Evolutionary conservation across 1,140 invertebrate species (phyloP), one percentile per base, ranked within the genome.

Genomic region (Trialeurodes vaporariorum): DNA sequence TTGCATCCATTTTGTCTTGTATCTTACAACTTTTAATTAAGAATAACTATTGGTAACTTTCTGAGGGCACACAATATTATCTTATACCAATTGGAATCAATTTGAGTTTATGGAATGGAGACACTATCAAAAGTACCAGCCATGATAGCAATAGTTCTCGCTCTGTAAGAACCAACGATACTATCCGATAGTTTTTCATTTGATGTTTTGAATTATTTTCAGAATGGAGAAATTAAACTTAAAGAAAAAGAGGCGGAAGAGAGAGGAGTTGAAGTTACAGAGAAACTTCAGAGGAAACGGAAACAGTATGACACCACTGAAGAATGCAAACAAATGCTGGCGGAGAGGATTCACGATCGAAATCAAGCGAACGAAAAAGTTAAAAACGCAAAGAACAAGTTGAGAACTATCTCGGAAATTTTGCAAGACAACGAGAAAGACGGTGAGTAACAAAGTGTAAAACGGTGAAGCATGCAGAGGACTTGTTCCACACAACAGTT

Each of bases 191-290:
- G 34, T 5, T 49, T 9, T 49, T 49, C n/a, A n/a, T n/a, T n/a
- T n/a, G n/a, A n/a, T 49, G 34, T 49, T 25, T 40, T 25, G 0
- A 67, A 40, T 22, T 69, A 72, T 70, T 75, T 80, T 0, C 71
- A 84, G 81, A 84, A 88, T 67, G 79, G 82, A 12, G 88, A 91
- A 80, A 76, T 81, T 26, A 80, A 85, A 72, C 79, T 87, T 24
- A 78, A 88, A 64, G 78, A 82, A 17, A 49, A 49, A 17, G 34
- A 49, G 17, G 34, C 34, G 17, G 34, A 49, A 49, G 34, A 71
- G 67, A 9, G 34, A 17, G 34, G 34, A 49, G 34, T 49, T 5
- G 17, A 49, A 49, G 17, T 49, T 9, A 17, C 17, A 17, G 5
- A 49, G 34, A 49, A 49, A 49, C 34, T 49, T 5, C 34, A 49